These are phyloP conservation scores for Aepyceros melampus DNA, from an alignment of 2,113 vertebrate species.

Conservation along the genomic window DNA sequence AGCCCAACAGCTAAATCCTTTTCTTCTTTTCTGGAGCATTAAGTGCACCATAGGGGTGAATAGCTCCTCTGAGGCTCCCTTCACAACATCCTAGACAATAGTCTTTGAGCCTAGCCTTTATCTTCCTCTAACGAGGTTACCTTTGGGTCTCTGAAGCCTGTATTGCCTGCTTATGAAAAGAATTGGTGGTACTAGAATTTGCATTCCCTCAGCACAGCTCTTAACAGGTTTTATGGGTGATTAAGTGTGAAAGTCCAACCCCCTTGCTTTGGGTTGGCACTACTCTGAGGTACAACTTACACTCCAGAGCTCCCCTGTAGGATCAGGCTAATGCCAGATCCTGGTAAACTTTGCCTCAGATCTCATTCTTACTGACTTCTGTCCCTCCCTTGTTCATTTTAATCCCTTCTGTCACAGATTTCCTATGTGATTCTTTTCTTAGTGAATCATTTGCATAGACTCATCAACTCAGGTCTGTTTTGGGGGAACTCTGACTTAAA, in stretches of 20 bases:
- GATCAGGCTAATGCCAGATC: not conserved
- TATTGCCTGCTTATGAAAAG: not conserved
- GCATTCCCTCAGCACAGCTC: not conserved
- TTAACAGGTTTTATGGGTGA: not conserved
- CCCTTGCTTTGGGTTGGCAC: not conserved
- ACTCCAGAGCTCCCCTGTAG: not conserved
- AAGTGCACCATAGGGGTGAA: fast-evolving
- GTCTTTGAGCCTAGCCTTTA: not conserved
- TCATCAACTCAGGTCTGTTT: not conserved
- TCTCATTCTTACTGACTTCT: not conserved
- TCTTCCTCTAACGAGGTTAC: not conserved
- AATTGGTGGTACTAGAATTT: not conserved
- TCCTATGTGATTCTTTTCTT: not conserved
- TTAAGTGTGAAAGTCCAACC: not conserved
- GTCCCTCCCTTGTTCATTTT: not conserved
- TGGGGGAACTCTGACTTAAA: not conserved
- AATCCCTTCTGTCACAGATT: not conserved
- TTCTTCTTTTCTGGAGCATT: not conserved
- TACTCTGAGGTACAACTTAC: not conserved
- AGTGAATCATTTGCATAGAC: not conserved
- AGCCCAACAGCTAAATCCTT: not conserved
- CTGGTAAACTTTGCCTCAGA: not conserved
- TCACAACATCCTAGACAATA: not conserved
- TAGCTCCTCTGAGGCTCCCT: not conserved
- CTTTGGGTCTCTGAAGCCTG: not conserved